Conservation (phyloP, 1,140 invertebrate species). For the Camponotus vicinus region DNA sequence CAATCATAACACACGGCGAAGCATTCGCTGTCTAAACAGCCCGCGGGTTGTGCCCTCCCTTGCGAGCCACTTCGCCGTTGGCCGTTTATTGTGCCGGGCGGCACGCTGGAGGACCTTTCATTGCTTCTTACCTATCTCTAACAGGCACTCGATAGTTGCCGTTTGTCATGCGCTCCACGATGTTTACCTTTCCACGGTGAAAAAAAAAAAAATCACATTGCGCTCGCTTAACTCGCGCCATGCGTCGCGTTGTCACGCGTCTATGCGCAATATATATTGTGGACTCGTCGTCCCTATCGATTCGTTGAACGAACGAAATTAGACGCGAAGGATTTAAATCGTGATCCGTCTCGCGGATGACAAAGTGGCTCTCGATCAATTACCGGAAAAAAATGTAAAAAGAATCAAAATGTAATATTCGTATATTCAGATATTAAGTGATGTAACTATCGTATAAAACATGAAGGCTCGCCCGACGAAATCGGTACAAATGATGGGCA, state of each 20-base stretch:
- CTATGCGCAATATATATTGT: conserved; percentile 32
- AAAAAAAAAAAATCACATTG: conserved; percentile 54
- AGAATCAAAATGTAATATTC: background rate
- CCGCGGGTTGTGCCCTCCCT: conserved; percentile 51
- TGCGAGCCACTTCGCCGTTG: conserved; percentile 65
- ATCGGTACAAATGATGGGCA: conserved; percentile 40
- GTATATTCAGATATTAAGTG: background rate
- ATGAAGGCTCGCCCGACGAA: background rate
- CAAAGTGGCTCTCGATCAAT: background rate
- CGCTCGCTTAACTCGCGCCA: conserved; percentile 34
- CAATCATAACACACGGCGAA: conserved; percentile 75
- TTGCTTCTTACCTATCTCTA: conserved; percentile 72
- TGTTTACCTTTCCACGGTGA: conserved; percentile 59
- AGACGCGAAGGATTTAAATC: background rate
- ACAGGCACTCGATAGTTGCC: conserved; percentile 72
- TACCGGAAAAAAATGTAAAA: background rate
- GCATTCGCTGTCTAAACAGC: conserved; percentile 76
- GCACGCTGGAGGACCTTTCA: conserved; percentile 63
- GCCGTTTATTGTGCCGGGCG: conserved; percentile 60
- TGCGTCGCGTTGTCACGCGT: conserved; percentile 17
- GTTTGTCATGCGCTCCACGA: conserved; percentile 66
- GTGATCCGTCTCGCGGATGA: conserved; percentile 2
- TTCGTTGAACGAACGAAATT: conserved; percentile 7
- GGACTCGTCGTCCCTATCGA: background rate
- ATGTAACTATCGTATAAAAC: background rate